Evolutionary conservation across 2,113 vertebrate genomes (phyloP).

Genomic region (Plecotus auritus): DNA sequence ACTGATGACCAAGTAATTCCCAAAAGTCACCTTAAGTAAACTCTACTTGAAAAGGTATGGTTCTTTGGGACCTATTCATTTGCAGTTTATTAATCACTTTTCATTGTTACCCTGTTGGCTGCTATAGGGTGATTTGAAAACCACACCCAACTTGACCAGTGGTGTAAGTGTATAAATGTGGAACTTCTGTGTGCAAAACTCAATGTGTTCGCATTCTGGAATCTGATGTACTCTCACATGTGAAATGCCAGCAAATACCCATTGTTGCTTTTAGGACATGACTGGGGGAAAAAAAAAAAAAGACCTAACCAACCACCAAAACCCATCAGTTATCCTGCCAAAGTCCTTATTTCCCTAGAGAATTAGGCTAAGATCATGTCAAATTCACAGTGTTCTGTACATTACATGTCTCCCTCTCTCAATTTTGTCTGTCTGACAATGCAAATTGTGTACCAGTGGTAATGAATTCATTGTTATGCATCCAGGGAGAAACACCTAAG

Average conservation of each 20-base stretch:
- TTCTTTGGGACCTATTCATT: slow-evolving; percentile 73
- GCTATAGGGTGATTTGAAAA: slow-evolving; percentile 77
- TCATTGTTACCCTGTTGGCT: slow-evolving; percentile 82
- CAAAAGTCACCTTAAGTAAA: slow-evolving; percentile 79
- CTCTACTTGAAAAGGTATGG: slow-evolving; percentile 72
- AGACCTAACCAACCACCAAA: slow-evolving; percentile 10
- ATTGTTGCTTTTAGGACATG: slow-evolving; percentile 72
- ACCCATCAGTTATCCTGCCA: slow-evolving; percentile 66
- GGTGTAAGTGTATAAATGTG: slow-evolving; percentile 77
- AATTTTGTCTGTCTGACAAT: slow-evolving; percentile 84
- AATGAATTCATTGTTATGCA: slow-evolving; percentile 88
- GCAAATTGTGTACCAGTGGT: slow-evolving; percentile 89
- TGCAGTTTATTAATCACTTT: slow-evolving; percentile 78
- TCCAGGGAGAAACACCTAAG: slow-evolving; percentile 88
- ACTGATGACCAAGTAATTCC: slow-evolving; percentile 73
- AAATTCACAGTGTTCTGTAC: slow-evolving; percentile 82
- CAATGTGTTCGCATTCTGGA: slow-evolving; percentile 75
- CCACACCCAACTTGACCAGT: slow-evolving; percentile 75
- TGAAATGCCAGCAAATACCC: slow-evolving; percentile 69
- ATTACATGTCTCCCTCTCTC: slow-evolving; percentile 82
- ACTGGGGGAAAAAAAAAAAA: slow-evolving; percentile 47
- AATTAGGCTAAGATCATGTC: slow-evolving; percentile 78
- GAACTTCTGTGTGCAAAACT: slow-evolving; percentile 78
- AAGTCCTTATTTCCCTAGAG: slow-evolving; percentile 78
- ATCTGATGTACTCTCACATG: slow-evolving; percentile 76